Base-by-base conservation (phyloP, 2,113 vertebrate genomes). In the Herpetotheres cachinnans region DNA sequence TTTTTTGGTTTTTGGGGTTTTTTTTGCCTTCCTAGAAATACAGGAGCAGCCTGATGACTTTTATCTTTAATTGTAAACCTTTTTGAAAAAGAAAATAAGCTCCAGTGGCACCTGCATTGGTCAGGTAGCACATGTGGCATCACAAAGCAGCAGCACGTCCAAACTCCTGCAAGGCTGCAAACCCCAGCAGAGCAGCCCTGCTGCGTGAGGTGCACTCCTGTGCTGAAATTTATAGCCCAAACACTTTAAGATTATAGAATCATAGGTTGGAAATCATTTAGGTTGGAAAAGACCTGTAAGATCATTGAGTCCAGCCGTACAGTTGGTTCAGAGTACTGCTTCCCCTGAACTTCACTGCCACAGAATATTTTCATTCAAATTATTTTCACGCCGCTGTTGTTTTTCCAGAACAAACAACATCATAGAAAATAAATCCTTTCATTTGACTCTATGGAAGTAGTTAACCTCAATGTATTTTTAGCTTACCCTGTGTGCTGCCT, bases 1-100 rank as follows among this genome's bases (percentile, higher is more conserved):
- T 27, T 47, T 32, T 50, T 24, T 38, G 6, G 4, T 27, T 55
- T 55, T 25, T n/a, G n/a, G n/a, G n/a, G n/a, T n/a, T n/a, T 19
- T 55, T 47, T 56, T 50, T 3, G 14, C 10, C 49, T 80, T 49
- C 62, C 56, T 44, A 38, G n/a, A 34, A 70, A 44, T 26, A 55
- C 50, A 59, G 36, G 34, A 25, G 8, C 17, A n/a, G n/a, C 7
- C 27, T 71, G 24, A 93, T 73, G 69, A 40, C 22, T 83, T 90
- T 67, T 82, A 79, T 55, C 69, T 95, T 86, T 82, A 91, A 56
- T 71, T 83, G 65, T 44, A 93, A 91, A 91, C 40, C 95, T 50
- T 61, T 87, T 52, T 92, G 94, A 82, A 85, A 94, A 82, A 71
- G 9, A 42, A 97, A 89, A 96, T 74, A 62, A 55, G 80, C 56